phyloP scores from a whole-genome alignment of 2,888 invertebrate species.

The Trileptium ribeirensis region DNA sequence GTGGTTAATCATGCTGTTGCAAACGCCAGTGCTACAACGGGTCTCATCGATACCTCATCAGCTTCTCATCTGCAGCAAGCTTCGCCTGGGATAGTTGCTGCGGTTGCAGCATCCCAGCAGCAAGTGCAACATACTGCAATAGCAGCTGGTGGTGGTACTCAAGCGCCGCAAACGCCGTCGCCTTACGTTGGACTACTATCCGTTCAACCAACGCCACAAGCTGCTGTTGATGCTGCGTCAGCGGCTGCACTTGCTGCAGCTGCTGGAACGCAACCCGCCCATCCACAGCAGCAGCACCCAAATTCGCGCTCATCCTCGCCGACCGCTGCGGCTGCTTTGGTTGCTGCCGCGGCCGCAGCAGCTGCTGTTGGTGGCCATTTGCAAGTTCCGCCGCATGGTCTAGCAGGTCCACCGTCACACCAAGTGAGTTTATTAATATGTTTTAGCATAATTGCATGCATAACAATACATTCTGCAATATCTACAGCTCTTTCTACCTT shows the following conservation, averaged over 20 bases:
- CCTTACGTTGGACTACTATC: constrained; percentile 4
- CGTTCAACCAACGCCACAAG: constrained; percentile 7
- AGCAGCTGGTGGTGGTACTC: neutral
- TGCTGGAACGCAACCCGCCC: neutral
- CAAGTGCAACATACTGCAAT: no score
- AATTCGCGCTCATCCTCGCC: neutral
- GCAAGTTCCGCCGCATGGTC: neutral
- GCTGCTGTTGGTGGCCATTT: constrained; percentile 1
- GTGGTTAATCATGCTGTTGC: no score
- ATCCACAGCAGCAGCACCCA: neutral
- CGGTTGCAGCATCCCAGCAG: no score
- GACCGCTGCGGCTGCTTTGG: neutral
- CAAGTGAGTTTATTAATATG: no score
- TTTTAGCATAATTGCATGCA: no score
- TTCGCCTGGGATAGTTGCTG: no score
- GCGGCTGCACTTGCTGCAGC: constrained; percentile 33
- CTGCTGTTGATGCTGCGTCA: constrained; percentile 11
- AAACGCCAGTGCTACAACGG: no score
- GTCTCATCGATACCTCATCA: no score
- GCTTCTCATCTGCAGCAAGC: no score
- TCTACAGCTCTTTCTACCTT: no score
- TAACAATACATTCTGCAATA: no score
- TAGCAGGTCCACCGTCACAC: no score
- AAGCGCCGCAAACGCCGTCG: neutral
- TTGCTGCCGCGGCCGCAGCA: constrained; percentile 22